A percentile compares a stretch with the other conserved stretches of the same genome.
phyloP scores from a whole-genome alignment of 2,113 vertebrate genomes.

The Arothron firmamentum region DNA sequence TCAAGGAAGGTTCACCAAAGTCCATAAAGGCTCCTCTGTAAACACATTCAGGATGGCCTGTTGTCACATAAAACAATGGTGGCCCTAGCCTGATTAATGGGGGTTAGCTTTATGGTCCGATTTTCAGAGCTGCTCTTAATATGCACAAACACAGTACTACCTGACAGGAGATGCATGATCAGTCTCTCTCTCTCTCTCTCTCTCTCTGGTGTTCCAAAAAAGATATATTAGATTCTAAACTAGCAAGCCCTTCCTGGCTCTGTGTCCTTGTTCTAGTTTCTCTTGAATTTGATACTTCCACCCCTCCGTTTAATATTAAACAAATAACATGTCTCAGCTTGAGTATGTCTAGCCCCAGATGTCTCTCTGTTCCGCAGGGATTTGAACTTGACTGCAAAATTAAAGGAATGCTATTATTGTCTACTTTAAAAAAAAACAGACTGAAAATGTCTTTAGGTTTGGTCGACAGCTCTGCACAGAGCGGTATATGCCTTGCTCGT shows the following conservation, averaged over 20 bases:
- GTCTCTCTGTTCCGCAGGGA: too few species aligned
- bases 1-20: slow-evolving; percentile 52
- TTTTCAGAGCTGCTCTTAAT: slow-evolving; percentile 16
- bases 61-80: slow-evolving; percentile 44
- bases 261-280: slow-evolving; percentile 33
- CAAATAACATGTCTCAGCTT: too few species aligned
- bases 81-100: slow-evolving; percentile 49
- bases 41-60: slow-evolving; percentile 63
- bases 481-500: too few species aligned
- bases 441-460: too few species aligned
- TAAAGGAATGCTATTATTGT: too few species aligned
- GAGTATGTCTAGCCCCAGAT: too few species aligned
- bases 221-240: slow-evolving; percentile 39
- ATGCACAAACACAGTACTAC: slow-evolving; percentile 1
- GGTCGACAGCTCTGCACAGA: too few species aligned
- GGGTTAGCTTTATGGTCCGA: not conserved
- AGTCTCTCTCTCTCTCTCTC: too few species aligned
- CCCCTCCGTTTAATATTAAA: too few species aligned
- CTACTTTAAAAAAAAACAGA: too few species aligned
- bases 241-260: slow-evolving; percentile 29
- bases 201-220: slow-evolving; percentile 4
- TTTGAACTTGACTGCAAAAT: too few species aligned
- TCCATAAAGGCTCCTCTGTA: slow-evolving; percentile 65
- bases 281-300: slow-evolving; percentile 2
- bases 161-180: not conserved